Evolutionary conservation across 2,888 invertebrate genomes (phyloP).

Genomic region (Proisotoma minuta): DNA sequence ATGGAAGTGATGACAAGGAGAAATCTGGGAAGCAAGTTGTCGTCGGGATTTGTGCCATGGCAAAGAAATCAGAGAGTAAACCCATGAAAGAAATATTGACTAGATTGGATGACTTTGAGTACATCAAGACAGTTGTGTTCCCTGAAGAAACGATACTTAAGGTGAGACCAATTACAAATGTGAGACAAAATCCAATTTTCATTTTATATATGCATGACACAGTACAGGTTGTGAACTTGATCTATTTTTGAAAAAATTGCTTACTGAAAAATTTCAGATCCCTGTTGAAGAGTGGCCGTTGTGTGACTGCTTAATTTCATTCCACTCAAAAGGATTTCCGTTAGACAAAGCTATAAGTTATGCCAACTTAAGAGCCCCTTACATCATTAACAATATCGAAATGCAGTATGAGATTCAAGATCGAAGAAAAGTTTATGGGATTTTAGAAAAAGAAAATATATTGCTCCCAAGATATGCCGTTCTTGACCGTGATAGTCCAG

Average conservation of each 20-base stretch:
- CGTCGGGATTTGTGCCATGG: constrained; percentile 99
- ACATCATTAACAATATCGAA: constrained; percentile 95
- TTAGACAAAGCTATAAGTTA: constrained; percentile 96
- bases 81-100: constrained; percentile 99
- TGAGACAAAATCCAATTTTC: not conserved
- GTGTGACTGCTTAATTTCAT: constrained; percentile 96
- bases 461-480: constrained; percentile 97
- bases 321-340: constrained; percentile 97
- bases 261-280: constrained; percentile 58
- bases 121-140: constrained; percentile 90
- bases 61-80: constrained; percentile 97
- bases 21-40: constrained; percentile 77
- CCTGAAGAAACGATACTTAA: constrained; percentile 93
- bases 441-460: constrained; percentile 88
- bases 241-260: not conserved
- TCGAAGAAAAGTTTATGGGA: constrained; percentile 88
- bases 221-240: not conserved
- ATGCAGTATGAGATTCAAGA: constrained; percentile 92
- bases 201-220: not conserved
- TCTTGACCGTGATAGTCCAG: constrained; percentile 84
- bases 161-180: constrained; percentile 54
- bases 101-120: constrained; percentile 91
- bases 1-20: constrained; percentile 48
- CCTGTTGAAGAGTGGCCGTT: constrained; percentile 97
- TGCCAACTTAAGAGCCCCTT: constrained; percentile 86